A percentile compares a stretch with the other conserved stretches of the same genome.
phyloP scores from a whole-genome alignment of 2,797 vertebrate genomes.

The Carapus acus region DNA sequence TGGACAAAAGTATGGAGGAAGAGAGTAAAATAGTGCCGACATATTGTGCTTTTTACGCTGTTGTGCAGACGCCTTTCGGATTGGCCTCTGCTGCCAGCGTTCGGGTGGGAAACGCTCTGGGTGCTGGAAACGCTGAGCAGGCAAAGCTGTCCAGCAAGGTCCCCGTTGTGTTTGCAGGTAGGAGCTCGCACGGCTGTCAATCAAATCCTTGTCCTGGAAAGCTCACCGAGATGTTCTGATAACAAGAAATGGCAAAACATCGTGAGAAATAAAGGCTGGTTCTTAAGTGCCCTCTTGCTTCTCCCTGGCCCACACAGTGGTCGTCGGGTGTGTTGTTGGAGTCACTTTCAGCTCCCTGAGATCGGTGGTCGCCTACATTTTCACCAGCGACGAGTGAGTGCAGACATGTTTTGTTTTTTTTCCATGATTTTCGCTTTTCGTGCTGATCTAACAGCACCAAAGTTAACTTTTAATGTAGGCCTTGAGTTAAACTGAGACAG shows the following conservation, averaged over 20 bases:
- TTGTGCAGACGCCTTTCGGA: constrained; percentile 78
- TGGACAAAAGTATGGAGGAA: background rate
- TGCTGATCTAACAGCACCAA: too few relatives aligned
- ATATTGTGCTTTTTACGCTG: background rate
- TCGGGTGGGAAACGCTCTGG: constrained; percentile 87
- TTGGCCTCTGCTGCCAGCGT: constrained; percentile 80
- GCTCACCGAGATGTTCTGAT: background rate
- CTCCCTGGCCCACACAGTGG: constrained; percentile 50
- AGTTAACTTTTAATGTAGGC: too few relatives aligned
- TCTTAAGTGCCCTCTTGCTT: constrained; percentile 1
- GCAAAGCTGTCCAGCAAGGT: constrained; percentile 78
- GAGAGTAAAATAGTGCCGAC: background rate
- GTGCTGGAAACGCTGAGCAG: constrained; percentile 78
- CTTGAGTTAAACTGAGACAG: too few relatives aligned
- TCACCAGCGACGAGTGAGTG: constrained; percentile 82
- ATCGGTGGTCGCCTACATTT: constrained; percentile 76
- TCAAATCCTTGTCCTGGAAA: background rate
- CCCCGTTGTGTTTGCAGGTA: constrained; percentile 75
- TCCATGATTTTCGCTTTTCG: too few relatives aligned
- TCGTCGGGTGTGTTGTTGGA: constrained; percentile 62
- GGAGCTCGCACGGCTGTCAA: constrained; percentile 21
- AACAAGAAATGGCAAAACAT: too few relatives aligned
- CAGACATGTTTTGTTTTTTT: background rate
- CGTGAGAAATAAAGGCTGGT: too few relatives aligned
- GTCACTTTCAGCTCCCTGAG: constrained; percentile 40